Conservation (phyloP, 2,888 invertebrate genomes). For the Oithona nana region DNA sequence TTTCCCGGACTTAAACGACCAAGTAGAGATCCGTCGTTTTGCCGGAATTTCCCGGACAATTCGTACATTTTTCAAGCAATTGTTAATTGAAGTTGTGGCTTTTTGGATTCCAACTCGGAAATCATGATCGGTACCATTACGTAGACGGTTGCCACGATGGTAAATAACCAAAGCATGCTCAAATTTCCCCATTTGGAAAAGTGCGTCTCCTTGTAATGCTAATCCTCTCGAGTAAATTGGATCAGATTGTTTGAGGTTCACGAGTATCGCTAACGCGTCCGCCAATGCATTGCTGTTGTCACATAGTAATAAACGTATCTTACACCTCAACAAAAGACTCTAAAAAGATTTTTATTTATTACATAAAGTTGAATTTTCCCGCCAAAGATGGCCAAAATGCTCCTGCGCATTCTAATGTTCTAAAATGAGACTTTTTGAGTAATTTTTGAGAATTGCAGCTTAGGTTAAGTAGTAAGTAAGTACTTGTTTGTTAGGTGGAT, state of each 20-base stretch:
- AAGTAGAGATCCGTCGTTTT: not conserved
- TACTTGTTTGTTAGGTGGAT: constrained; percentile 1
- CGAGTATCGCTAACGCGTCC: not conserved
- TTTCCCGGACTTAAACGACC: not conserved
- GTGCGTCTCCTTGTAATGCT: not conserved
- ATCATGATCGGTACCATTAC: not conserved
- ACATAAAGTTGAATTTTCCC: not conserved
- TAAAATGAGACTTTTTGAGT: not conserved
- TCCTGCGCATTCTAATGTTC: not conserved
- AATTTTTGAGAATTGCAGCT: not conserved
- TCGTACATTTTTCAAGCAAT: not conserved
- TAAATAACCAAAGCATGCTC: not conserved
- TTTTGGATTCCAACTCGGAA: constrained; percentile 3
- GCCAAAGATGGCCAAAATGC: not conserved
- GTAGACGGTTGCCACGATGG: not conserved
- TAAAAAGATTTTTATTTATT: not conserved
- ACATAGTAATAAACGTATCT: not conserved
- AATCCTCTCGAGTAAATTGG: not conserved
- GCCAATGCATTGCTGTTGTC: not conserved
- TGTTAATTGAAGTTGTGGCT: not conserved
- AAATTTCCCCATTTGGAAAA: constrained; percentile 1
- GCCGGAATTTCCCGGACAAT: not conserved
- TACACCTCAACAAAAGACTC: not conserved
- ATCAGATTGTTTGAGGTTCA: not conserved
- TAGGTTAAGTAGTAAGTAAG: too few species aligned